A percentile compares a stretch with the other conserved stretches of the same genome.
phyloP scores from a whole-genome alignment of 64 coral and sea anemone species.

The Platygyra sinensis region DNA sequence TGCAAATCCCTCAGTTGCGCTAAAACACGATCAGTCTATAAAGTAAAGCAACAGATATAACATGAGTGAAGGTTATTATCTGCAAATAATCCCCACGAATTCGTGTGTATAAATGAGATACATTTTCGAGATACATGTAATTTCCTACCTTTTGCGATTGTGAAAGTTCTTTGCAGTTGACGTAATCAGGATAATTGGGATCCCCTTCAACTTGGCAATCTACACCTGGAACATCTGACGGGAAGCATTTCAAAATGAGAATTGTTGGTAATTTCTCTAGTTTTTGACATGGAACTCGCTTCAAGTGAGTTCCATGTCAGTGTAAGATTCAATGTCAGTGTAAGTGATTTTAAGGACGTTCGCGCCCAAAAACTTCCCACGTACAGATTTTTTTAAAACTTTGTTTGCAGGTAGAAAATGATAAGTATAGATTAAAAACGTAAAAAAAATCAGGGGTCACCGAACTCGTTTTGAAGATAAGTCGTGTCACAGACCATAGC shows the following conservation, averaged over 20 bases:
- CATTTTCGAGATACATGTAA: background rate
- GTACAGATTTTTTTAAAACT: no score
- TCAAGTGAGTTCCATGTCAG: no score
- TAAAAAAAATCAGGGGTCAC: no score
- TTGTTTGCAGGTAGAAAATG: no score
- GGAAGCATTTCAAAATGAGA: background rate
- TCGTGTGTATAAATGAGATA: background rate
- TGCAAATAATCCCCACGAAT: no score
- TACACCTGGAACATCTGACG: constrained; percentile 5
- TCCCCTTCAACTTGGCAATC: constrained; percentile 10
- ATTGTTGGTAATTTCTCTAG: background rate
- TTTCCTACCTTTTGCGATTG: constrained; percentile 31
- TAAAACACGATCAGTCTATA: constrained; percentile 9
- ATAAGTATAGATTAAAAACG: no score
- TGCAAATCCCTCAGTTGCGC: constrained; percentile 10
- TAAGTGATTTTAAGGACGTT: no score
- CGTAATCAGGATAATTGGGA: constrained; percentile 39
- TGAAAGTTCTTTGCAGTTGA: constrained; percentile 30
- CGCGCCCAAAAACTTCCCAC: no score
- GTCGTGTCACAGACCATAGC: no score
- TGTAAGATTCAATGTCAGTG: no score
- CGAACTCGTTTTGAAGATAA: no score
- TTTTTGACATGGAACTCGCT: background rate
- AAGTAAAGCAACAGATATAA: background rate
- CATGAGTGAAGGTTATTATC: no score